Conservation (phyloP, 2,797 vertebrate genomes). For the Rallus crepitans region DNA sequence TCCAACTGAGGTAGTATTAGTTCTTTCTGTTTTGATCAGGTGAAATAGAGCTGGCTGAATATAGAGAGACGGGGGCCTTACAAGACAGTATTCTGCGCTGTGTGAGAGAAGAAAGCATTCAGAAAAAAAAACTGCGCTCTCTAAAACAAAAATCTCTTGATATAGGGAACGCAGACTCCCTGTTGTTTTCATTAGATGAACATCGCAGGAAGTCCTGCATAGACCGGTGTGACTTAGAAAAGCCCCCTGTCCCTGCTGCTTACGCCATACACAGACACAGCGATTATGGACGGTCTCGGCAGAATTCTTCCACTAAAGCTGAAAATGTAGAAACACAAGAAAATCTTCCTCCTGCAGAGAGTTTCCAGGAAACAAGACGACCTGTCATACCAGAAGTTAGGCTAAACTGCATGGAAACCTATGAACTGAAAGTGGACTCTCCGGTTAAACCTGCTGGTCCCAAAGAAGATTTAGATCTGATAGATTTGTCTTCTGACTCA, state of each 20-base stretch:
- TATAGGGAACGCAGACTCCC: conserved; percentile 96
- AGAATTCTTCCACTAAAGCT: conserved; percentile 76
- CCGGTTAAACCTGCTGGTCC: conserved; percentile 70
- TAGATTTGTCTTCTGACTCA: conserved; percentile 96
- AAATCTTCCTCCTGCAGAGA: conserved; percentile 60
- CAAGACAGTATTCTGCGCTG: conserved; percentile 97
- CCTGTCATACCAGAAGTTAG: conserved; percentile 96
- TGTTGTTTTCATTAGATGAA: conserved; percentile 95
- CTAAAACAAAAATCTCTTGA: conserved; percentile 99
- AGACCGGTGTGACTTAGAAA: conserved; percentile 91
- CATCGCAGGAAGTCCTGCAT: conserved; percentile 98
- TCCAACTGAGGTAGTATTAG: conserved; percentile 75
- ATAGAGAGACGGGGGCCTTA: conserved; percentile 91
- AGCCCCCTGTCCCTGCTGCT: conserved; percentile 78
- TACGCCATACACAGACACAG: conserved; percentile 69
- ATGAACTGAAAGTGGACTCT: conserved; percentile 89
- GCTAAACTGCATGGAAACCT: conserved; percentile 96
- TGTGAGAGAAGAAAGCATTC: conserved; percentile 93
- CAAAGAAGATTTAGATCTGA: conserved; percentile 93
- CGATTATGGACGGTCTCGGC: conserved; percentile 73
- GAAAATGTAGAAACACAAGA: conserved; percentile 80
- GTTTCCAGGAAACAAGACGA: conserved; percentile 80
- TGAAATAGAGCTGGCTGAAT: conserved; percentile 98
- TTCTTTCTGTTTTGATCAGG: conserved; percentile 86
- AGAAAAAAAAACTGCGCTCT: conserved; percentile 95